Evolutionary conservation across 53 echinoderm and acorn worm species (phyloP), one percentile per base, ranked within the genome.

Genomic region (Mesocentrotus franciscanus): DNA sequence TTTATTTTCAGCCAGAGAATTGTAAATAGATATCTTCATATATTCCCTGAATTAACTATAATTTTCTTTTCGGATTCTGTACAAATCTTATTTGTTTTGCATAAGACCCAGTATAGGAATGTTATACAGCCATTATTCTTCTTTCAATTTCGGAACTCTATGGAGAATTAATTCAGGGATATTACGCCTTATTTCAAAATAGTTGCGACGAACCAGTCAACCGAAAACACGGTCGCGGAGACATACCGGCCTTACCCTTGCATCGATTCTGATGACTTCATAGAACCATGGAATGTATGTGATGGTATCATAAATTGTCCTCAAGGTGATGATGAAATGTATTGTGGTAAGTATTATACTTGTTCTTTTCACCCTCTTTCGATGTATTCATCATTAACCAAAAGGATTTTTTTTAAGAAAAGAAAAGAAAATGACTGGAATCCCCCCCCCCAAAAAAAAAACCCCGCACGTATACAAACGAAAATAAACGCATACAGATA

Each of bases 261-360:
- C 74, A 36, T 42, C 17, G 0, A 3, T 22, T 71, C 92, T 27
- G 34, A 70, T 36, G 36, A 64, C 16, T 24, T 71, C 11, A 92
- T 92, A 9, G 92, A 71, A 39, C 71, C 71, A 8, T 92, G 71
- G 71, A 26, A 27, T 10, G 72, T 92, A 1, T 92, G 92, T 27
- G 29, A 92, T 92, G 57, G 92, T 42, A 10, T 10, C 13, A 32
- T 11, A 6, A 24, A 92, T 18, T 92, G 92, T 74, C 92, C 92
- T n/a, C 22, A 1, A 9, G 74, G 74, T 10, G 92, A 92, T 34
- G 92, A 92, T 56, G 92, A 92, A 68, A 8, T 92, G 22, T 92
- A 71, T n/a, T 92, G 92, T 56, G 16, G 92, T 92, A 27, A 92
- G 92, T 92, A 32, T 32, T 16, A 85, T 78, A 1, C 3, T 39